Base-by-base conservation (phyloP, 2,113 vertebrate species). In the human region DNA sequence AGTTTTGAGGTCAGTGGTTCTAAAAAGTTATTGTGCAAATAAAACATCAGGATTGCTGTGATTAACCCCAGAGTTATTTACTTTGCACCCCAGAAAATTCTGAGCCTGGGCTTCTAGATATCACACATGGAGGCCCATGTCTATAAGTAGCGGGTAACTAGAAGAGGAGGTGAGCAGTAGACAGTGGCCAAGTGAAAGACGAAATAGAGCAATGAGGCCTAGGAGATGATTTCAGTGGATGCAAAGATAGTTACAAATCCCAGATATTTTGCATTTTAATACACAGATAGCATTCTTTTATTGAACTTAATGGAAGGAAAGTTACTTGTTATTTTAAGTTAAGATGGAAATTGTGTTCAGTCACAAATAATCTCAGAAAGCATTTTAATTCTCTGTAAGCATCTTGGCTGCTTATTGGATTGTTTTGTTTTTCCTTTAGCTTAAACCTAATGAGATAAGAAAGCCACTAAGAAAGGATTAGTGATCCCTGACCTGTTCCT, bases 391-490 rank as follows among this genome's bases (percentile, higher is more conserved):
- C 96, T 97, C 89, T 89, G 57, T 93, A 91, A 97, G 78, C 57
- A 96, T 97, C 50, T 88, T 87, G 96, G 57, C 75, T 92, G 79
- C 86, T 94, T 97, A 96, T 94, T 35, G 7, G 97, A 93, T 97
- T 97, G 97, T 97, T 98, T 97, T 97, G 96, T 96, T 98, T 98
- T 97, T 93, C 61, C 95, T 97, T 98, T 97, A 94, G 94, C 86
- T 98, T 98, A 92, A 97, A 94, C 96, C 96, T 97, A 97, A 95
- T 98, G 96, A 96, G 94, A 97, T 97, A 98, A 98, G 93, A 97
- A 94, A 96, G 75, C 89, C 86, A 94, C 96, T 97, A 96, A 96
- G 97, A 83, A 98, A 92, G 97, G 94, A 98, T 97, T 97, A 97
- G 97, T 98, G 97, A 97, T 97, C 97, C 79, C 91, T 96, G 97